Base-by-base conservation (phyloP, 2,113 vertebrate genomes). In the Etia nguti region DNA sequence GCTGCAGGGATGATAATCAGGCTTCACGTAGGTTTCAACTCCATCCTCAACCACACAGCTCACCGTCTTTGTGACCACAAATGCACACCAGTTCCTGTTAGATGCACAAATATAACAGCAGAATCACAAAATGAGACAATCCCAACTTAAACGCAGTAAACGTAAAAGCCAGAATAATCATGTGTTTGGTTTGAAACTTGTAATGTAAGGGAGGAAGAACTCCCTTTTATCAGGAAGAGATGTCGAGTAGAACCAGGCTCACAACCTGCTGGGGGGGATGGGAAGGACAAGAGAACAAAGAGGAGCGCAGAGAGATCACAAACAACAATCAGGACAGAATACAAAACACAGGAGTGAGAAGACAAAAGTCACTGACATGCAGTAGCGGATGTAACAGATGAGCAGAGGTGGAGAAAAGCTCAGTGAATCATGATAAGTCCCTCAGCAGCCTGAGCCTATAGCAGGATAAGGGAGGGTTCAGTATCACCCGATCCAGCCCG, bases 1-100 rank as follows among this genome's bases (percentile, higher is more conserved):
- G 86, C 88, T 83, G 41, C 98, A 99, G 3, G 98, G 98, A 88
- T 98, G 98, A 84, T 98, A 98, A 55, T 99, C 98, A 0, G 98
- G 97, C 93, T 98, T 98, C 86, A 99, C 95, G 4, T 97, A 97
- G 36, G 98, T 98, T 92, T 99, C 98, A 6, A 97, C 97, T 9
- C 98, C 98, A 8, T 99, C 98, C 92, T 99, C 98, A 12, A 99
- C 97, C 81, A 99, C 96, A 24, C 98, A 99, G 95, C 97, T 98
- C 95, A 99, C 97, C 0, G 96, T 97, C 94, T 98, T 98, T 0
- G 97, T 97, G 91, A 98, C 98, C 89, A 98, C 97, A 3, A 97
- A 98, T 4, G 98, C 97, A 88, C 98, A 99, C 98, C 98, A 98
- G 86, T 99, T 99, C 95, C 98, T 99, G 95, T 55, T 31, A 1